phyloP scores from a whole-genome alignment of 2,797 vertebrate species.

The Chelmon rostratus region DNA sequence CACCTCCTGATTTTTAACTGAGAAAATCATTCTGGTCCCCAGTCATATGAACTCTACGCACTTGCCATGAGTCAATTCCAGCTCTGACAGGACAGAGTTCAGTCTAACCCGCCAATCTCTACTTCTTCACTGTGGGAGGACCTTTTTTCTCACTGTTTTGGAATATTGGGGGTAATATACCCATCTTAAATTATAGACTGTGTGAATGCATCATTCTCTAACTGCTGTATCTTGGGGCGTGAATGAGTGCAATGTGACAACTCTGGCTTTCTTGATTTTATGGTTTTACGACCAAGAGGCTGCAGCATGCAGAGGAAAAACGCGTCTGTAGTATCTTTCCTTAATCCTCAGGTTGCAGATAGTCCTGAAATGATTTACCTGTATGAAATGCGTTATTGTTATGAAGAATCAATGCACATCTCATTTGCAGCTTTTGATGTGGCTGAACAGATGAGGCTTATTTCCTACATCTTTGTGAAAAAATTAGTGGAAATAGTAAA shows the following conservation, averaged over 20 bases:
- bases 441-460: background rate
- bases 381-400: background rate
- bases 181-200: constrained; percentile 5
- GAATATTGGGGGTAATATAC: constrained; percentile 30
- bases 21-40: constrained; percentile 85
- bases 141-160: constrained; percentile 33
- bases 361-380: background rate
- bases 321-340: background rate
- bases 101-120: constrained; percentile 41
- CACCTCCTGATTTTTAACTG: constrained; percentile 87
- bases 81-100: constrained; percentile 71
- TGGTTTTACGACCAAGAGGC: constrained; percentile 10
- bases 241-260: constrained; percentile 22
- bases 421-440: constrained; percentile 21
- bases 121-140: constrained; percentile 14
- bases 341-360: background rate
- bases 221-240: constrained; percentile 10
- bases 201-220: constrained; percentile 12
- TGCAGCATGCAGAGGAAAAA: constrained; percentile 11
- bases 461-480: constrained; percentile 1
- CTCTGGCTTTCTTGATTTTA: constrained; percentile 33
- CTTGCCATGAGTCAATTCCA: constrained; percentile 85
- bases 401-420: constrained; percentile 18
- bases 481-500: background rate
- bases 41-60: constrained; percentile 87